These are phyloP conservation scores for Microctonus aethiopoides DNA, from an alignment of 2,888 invertebrate genomes.

Conservation along the genomic window DNA sequence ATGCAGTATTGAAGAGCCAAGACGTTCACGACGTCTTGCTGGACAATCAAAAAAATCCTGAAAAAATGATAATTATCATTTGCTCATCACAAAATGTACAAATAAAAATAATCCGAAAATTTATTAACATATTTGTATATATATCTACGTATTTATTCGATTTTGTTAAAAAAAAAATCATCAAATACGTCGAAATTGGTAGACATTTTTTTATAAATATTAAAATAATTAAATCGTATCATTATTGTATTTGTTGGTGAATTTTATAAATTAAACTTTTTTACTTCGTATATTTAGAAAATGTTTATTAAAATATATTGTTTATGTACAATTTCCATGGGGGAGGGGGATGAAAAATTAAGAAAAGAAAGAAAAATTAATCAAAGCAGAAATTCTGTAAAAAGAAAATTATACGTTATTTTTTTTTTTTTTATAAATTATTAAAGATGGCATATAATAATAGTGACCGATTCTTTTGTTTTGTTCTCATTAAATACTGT, in stretches of 20 bases:
- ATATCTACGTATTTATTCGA: background rate
- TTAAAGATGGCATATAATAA: constrained; percentile 56
- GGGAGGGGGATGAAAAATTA: constrained; percentile 3
- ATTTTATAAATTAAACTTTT: background rate
- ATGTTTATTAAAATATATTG: constrained; percentile 32
- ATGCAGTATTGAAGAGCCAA: constrained; percentile 8
- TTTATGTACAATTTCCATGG: constrained; percentile 22
- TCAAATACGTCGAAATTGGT: no score
- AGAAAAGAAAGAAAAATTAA: constrained; percentile 1
- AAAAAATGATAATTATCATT: no score
- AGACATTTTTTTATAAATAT: no score
- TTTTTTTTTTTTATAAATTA: constrained; percentile 11
- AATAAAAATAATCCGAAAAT: background rate
- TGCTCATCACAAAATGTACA: background rate
- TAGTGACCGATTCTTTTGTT: constrained; percentile 45
- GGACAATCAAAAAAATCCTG: background rate
- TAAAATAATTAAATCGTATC: no score
- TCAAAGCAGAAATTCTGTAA: background rate
- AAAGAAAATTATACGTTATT: background rate
- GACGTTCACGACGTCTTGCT: constrained; percentile 14
- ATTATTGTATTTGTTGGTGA: no score
- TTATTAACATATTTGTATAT: background rate
- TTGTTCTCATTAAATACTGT: constrained; percentile 61
- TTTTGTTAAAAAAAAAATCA: background rate
- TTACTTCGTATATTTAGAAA: constrained; percentile 8